Base-by-base conservation (phyloP, 2,113 vertebrate species). In the Peromyscus leucopus region DNA sequence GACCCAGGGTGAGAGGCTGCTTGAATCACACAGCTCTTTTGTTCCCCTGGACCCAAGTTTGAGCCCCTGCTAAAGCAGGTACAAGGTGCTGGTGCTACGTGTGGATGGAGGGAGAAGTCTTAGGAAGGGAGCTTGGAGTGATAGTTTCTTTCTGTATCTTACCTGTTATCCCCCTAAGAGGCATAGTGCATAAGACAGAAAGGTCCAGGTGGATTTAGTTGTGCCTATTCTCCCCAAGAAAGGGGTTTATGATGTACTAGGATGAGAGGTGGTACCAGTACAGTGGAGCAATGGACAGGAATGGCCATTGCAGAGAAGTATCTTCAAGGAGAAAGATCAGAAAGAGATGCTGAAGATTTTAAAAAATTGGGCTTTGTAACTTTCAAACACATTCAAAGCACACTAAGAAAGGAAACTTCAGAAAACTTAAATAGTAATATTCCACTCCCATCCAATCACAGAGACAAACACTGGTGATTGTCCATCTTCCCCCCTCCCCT, bases 171-270 rank as follows among this genome's bases (percentile, higher is more conserved):
- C 55, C 33, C 19, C 0, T 15, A 5, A n/a, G 75, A 33, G 21
- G 78, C 16, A 5, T 71, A 0, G 0, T 28, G 72, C 71, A 80
- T 51, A 76, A 71, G 12, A 69, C 7, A 31, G 65, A 69, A 59
- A 0, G 2, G 57, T 59, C 61, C 42, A 42, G 67, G 83, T 63
- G n/a, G 79, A 24, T 51, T 76, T 67, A 71, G 46, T 71, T 57
- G 75, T n/a, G 69, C 22, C 26, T 7, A 36, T 4, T 8, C 15
- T 63, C 57, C 42, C 63, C 12, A 28, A 46, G 0, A 0, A 8
- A 11, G 48, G 2, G 0, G 26, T 24, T 6, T 2, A 33, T 0
- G n/a, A 36, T 75, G 19, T 9, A 0, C 19, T 1, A 9, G 13
- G 46, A 4, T 0, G 16, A 67, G 21, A 17, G 24, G 39, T 5